phyloP scores from a whole-genome alignment of 1,140 invertebrate species.

The Caligus rogercresseyi region DNA sequence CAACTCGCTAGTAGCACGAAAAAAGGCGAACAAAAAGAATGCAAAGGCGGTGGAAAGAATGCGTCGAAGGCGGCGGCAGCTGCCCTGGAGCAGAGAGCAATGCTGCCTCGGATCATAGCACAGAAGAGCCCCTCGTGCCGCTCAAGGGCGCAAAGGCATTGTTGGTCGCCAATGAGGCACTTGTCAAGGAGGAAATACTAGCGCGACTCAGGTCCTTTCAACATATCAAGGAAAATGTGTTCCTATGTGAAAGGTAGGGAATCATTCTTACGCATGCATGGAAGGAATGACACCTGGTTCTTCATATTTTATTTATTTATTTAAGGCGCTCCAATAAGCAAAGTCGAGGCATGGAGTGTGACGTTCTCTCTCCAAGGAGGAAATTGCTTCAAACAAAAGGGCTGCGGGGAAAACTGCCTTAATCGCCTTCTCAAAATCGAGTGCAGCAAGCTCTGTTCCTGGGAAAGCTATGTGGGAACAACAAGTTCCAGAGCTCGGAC shows the following conservation, averaged over 20 bases:
- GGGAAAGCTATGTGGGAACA: constrained; percentile 74
- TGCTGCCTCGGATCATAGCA: background rate
- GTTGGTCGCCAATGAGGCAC: background rate
- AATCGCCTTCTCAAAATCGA: constrained; percentile 94
- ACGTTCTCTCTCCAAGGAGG: constrained; percentile 84
- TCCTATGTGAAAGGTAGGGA: constrained; percentile 47
- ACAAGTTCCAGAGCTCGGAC: constrained; percentile 69
- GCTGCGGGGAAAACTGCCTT: constrained; percentile 86
- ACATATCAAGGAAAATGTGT: constrained; percentile 62
- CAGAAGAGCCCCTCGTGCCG: constrained; percentile 5
- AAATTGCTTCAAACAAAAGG: constrained; percentile 54
- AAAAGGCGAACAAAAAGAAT: too few relatives aligned
- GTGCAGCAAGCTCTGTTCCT: constrained; percentile 80
- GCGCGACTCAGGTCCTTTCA: constrained; percentile 57
- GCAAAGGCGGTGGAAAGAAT: too few relatives aligned
- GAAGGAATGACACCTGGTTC: background rate
- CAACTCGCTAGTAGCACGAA: too few relatives aligned
- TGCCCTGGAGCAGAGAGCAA: background rate
- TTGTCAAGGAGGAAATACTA: constrained; percentile 36
- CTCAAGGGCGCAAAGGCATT: background rate
- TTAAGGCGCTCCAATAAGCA: constrained; percentile 56
- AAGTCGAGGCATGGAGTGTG: constrained; percentile 80
- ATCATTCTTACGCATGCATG: constrained; percentile 18
- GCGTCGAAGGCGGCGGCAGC: too few relatives aligned
- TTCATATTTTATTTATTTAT: constrained; percentile 24